phyloP scores from a whole-genome alignment of 1,140 invertebrate genomes.

The Trichoplusia ni region DNA sequence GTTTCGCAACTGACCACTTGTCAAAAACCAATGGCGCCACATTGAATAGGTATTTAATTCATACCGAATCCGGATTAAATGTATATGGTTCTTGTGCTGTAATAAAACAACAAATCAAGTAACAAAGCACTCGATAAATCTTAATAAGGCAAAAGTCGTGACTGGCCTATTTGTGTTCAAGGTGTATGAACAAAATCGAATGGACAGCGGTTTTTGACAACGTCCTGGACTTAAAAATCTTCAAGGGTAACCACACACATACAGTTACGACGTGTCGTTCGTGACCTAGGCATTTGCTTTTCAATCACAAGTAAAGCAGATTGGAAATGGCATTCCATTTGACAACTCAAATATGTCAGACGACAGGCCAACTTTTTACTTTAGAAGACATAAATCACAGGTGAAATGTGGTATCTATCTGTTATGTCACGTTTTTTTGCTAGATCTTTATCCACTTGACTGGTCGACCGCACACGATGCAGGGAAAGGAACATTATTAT shows the following conservation, averaged over 20 bases:
- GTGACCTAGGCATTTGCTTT: slow-evolving; percentile 59
- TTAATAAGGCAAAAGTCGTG: slow-evolving; percentile 56
- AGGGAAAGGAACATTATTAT: slow-evolving; percentile 17
- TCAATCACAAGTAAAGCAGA: slow-evolving; percentile 20
- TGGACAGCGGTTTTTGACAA: slow-evolving; percentile 52
- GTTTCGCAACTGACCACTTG: slow-evolving; percentile 11
- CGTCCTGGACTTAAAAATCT: slow-evolving; percentile 45
- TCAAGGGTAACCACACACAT: slow-evolving; percentile 53
- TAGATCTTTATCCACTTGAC: slow-evolving; percentile 28
- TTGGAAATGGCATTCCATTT: slow-evolving; percentile 34
- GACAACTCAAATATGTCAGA: slow-evolving; percentile 21
- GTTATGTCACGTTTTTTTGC: slow-evolving; percentile 28
- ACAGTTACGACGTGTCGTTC: slow-evolving; percentile 41
- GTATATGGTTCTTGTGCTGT: slow-evolving; percentile 11
- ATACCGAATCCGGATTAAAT: slow-evolving; percentile 3
- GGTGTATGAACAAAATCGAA: slow-evolving; percentile 51
- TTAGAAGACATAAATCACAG: slow-evolving; percentile 7
- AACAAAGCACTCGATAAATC: slow-evolving; percentile 39
- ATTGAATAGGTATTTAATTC: slow-evolving; percentile 20
- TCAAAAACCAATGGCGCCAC: slow-evolving; percentile 13
- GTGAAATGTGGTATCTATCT: slow-evolving; percentile 23
- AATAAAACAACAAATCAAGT: slow-evolving; percentile 37
- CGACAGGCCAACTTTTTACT: background rate
- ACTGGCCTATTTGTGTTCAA: slow-evolving; percentile 59
- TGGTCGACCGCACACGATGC: slow-evolving; percentile 36